Evolutionary conservation across 2,888 invertebrate species (phyloP).

Genomic region (Acanthococcus lagerstroemiae): DNA sequence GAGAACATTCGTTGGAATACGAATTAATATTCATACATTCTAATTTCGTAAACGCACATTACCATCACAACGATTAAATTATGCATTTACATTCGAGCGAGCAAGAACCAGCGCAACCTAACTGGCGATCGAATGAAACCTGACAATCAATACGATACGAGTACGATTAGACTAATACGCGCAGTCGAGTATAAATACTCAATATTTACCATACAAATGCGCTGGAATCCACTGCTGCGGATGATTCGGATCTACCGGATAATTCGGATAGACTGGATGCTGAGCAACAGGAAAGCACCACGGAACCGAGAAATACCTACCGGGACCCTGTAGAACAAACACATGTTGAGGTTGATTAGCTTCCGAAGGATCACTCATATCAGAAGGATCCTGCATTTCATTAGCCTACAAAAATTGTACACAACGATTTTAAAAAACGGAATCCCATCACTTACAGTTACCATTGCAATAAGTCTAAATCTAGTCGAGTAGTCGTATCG

Average conservation of each 20-base stretch:
- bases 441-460: no score
- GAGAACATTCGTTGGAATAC: not conserved
- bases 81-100: not conserved
- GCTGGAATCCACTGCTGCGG: slow-evolving; percentile 4
- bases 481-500: no score
- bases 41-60: slow-evolving; percentile 3
- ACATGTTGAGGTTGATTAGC: slow-evolving; percentile 12
- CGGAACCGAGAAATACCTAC: slow-evolving; percentile 22
- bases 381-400: no score
- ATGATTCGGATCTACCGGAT: slow-evolving; percentile 21
- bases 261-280: slow-evolving; percentile 13
- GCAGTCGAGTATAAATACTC: no score
- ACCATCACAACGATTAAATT: slow-evolving; percentile 3
- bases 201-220: slow-evolving; percentile 22
- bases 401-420: no score
- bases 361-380: slow-evolving; percentile 15
- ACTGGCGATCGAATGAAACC: no score
- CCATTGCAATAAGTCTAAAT: no score
- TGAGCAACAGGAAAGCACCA: slow-evolving; percentile 15
- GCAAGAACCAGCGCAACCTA: not conserved
- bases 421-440: no score
- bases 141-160: no score
- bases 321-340: slow-evolving; percentile 19
- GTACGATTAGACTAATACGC: no score
- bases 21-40: slow-evolving; percentile 25